Base-by-base conservation (phyloP, 2,888 invertebrate species). In the Cecidostiba fungosa region DNA sequence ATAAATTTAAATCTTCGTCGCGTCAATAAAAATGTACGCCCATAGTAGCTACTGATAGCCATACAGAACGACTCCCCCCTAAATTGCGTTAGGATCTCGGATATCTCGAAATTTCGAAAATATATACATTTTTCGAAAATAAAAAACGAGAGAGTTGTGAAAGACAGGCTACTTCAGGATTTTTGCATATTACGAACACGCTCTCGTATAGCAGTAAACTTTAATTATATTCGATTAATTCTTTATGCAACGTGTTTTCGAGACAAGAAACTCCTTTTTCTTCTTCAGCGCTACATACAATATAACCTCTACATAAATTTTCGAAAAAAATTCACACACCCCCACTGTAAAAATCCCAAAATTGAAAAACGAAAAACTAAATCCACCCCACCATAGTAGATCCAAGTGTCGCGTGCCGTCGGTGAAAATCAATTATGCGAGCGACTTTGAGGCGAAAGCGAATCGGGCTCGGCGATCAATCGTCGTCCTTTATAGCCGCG, bases 391-490 rank as follows among this genome's bases (percentile, higher is more conserved):
- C 29, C 29, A 29, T 26, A 14, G 12, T 12, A 10, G 2, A 26
- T 12, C 29, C 16, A 59, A 29, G 72, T 39, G 29, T 23, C 73
- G 62, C 78, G 73, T 69, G 78, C 84, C 72, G 5, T 32, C 54
- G 79, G 77, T 54, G 85, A 81, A 85, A 85, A 85, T 85, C 77
- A 85, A 85, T 85, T 82, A 85, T 77, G 72, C 66, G 54, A 23
- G 54, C 54, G 50, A 77, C 47, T 85, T 85, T 39, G 59, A 72
- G 47, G 73, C 62, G 85, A 82, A 77, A 81, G 70, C 73, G 59
- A 76, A 76, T 80, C 39, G 70, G 43, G 54, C 70, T 66, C 19
- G 39, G 72, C 72, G 76, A 81, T 81, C 77, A 81, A 85, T 80
- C 66, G 66, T 19, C 39, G 78, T 62, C 36, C 50, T 47, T n/a